Evolutionary conservation across 1,140 invertebrate genomes (phyloP).

Genomic region (Acyrthosiphon pisum): DNA sequence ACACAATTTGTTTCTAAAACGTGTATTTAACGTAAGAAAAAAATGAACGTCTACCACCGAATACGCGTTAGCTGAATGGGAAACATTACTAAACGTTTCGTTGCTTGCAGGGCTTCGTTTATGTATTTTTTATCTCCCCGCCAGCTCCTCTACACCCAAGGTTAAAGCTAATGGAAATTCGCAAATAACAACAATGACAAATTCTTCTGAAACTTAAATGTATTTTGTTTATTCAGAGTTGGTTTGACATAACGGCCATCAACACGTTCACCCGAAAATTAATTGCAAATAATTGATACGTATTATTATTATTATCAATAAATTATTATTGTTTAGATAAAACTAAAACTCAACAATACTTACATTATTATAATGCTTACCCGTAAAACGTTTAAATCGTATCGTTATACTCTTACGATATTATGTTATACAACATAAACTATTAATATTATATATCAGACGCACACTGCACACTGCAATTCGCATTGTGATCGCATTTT

Average conservation of each 20-base stretch:
- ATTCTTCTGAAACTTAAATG: not conserved
- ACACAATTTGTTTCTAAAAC: not conserved
- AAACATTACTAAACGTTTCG: slow-evolving; percentile 47
- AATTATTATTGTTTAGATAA: not conserved
- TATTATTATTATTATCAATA: not conserved
- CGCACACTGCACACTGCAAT: not conserved
- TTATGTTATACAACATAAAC: not conserved
- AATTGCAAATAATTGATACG: not conserved
- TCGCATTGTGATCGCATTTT: not conserved
- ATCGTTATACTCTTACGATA: not conserved
- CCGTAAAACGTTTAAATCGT: not conserved
- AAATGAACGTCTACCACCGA: not conserved
- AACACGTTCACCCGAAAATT: not conserved
- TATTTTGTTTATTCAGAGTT: not conserved
- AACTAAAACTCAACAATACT: not conserved
- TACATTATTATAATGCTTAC: not conserved
- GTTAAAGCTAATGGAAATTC: slow-evolving; percentile 32
- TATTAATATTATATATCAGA: not conserved
- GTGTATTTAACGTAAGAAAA: not conserved
- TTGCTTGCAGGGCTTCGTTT: not conserved
- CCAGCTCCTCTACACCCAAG: slow-evolving; percentile 1
- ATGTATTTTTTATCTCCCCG: slow-evolving; percentile 41
- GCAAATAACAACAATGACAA: slow-evolving; percentile 27
- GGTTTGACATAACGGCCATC: not conserved
- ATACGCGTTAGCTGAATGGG: not conserved